A percentile compares a stretch with the other conserved stretches of the same genome.
These are phyloP conservation scores for Otis tarda DNA, from an alignment of 2,113 vertebrate species.

Conservation along the genomic window DNA sequence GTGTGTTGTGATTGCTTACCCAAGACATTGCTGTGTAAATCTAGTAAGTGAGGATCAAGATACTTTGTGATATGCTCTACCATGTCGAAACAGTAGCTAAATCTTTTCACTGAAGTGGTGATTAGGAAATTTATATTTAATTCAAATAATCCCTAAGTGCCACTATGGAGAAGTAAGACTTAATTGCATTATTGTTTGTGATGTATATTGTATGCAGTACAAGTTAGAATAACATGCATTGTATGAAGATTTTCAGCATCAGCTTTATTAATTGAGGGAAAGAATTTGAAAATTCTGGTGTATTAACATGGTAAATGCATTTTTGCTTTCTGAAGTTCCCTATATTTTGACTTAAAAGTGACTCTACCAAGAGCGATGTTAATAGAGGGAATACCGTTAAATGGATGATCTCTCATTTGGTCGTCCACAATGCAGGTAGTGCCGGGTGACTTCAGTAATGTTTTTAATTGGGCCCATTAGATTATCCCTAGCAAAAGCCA, in stretches of 20 bases:
- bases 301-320: background rate
- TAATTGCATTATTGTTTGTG: slow-evolving; percentile 35
- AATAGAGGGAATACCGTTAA: background rate
- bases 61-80: slow-evolving; percentile 29
- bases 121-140: slow-evolving; percentile 57
- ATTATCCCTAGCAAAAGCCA: background rate
- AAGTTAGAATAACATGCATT: background rate
- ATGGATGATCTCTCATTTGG: background rate
- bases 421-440: background rate
- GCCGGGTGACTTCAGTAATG: background rate
- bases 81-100: slow-evolving; percentile 31
- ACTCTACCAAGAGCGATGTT: background rate
- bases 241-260: background rate
- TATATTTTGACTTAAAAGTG: background rate
- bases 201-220: background rate
- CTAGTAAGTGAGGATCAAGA: slow-evolving; percentile 33
- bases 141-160: slow-evolving; percentile 25
- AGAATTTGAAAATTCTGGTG: background rate
- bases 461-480: background rate
- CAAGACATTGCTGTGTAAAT: slow-evolving; percentile 37
- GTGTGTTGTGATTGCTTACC: slow-evolving; percentile 14
- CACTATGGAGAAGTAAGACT: slow-evolving; percentile 19
- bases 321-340: background rate
- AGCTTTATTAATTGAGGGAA: background rate
- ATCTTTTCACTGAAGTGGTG: slow-evolving; percentile 23